Evolutionary conservation across 2,113 vertebrate species (phyloP), one percentile per base, ranked within the genome.

Genomic region (Hoplias malabaricus): DNA sequence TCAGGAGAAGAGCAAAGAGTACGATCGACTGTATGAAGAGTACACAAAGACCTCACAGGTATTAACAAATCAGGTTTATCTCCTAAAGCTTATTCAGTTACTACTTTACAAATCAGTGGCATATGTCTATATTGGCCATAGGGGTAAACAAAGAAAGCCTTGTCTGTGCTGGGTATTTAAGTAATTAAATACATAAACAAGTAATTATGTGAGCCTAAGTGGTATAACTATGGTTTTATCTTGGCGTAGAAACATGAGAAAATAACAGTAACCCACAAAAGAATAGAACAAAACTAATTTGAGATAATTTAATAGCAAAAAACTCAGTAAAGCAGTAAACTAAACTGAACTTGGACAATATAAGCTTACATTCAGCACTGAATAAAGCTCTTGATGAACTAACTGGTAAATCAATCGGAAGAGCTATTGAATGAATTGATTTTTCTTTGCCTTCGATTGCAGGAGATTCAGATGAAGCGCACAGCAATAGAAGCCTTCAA

Each of bases 381-480:
- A 29, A 73, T 27, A 73, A 33, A 93, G 90, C 93, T 91, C 73
- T 92, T 95, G 87, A 95, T 93, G 38, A 93, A 94, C 84, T 88
- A 91, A 88, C 93, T 93, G 56, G 87, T 90, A 80, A 92, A 91
- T 84, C 93, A 92, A 23, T 66, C 54, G 34, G 42, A 36, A 71
- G 54, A 53, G 36, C 1, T n/a, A 59, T 69, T 19, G 7, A 43
- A 16, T 16, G 27, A 33, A 54, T 59, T 40, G 71, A 34, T 70
- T 62, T 68, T 59, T 59, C 70, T 74, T 34, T 81, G 61, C 83
- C 46, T 50, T 81, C 0, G 33, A 56, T 74, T 43, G 11, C 73
- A 99, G 97, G 97, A 98, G 92, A 99, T 99, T 87, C 97, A 99
- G 90, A 98, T 98, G 96, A 99, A 99, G 86, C 93, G 95, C 61